Evolutionary conservation across 2,797 vertebrate species (phyloP), one percentile per base, ranked within the genome.

Genomic region (Pangasius mekongensis): DNA sequence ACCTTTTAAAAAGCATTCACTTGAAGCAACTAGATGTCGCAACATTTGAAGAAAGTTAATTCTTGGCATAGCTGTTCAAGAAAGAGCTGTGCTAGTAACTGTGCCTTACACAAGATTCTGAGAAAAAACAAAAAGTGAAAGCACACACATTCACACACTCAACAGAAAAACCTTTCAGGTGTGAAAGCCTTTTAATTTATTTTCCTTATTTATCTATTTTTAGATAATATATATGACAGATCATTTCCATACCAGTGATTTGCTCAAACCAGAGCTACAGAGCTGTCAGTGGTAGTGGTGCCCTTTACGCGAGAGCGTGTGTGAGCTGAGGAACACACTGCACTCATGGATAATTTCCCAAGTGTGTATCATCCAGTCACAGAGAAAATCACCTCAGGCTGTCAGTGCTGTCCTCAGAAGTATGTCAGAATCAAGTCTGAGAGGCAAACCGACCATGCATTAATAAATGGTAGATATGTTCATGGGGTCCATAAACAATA

Each of bases 181-280:
- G 24, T 77, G 43, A 77, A 54, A 77, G n/a, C n/a, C 49, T 78
- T 78, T 52, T 54, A 30, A 54, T 54, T 78, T n/a, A 30, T 52
- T 47, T 49, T 49, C 13, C 22, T 27, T 76, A 27, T 47, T 76
- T 47, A 24, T 49, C n/a, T 78, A 30, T 33, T 54, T 47, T 52
- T 77, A 54, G 6, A 54, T 52, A 27, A 76, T n/a, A 76, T 73
- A 4, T 80, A 80, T 80, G 52, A 58, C 52, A 5, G 30, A 49
- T 78, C n/a, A 78, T 78, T 78, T 78, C n/a, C 76, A 56, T 22
- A 78, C n/a, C n/a, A 56, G 13, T 30, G 27, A 77, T 30, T 54
- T 77, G 27, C 3, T 54, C 27, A 2, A 20, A 56, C 10, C 77
- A 80, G 30, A 80, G 30, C n/a, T 36, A 8, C 27, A 43, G 20